Evolutionary conservation across 2,888 invertebrate species (phyloP).

Genomic region (Amphipoea lucens): DNA sequence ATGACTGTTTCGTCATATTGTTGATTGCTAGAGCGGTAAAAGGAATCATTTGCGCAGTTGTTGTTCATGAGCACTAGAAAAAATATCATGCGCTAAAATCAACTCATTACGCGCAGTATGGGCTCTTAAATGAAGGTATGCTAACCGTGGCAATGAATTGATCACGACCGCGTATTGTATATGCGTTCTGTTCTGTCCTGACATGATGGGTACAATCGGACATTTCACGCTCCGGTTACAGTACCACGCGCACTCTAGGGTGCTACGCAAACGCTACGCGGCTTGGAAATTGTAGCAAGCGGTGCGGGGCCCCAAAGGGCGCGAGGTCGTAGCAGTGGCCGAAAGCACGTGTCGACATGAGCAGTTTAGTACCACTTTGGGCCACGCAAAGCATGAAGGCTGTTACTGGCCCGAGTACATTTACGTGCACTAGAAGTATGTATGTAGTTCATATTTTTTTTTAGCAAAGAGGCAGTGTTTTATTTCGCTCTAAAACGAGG

Average conservation of each 20-base stretch:
- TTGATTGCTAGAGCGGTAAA: background rate
- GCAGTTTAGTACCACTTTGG: slow-evolving; percentile 30
- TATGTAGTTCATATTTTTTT: background rate
- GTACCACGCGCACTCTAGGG: slow-evolving; percentile 7
- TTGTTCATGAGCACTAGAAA: background rate
- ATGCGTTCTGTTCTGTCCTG: background rate
- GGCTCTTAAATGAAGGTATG: background rate
- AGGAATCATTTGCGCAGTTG: background rate
- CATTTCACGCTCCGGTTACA: slow-evolving; percentile 44
- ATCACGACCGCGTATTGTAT: slow-evolving; percentile 32
- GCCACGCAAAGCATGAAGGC: slow-evolving; percentile 31
- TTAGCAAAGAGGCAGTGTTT: background rate
- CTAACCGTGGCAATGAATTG: slow-evolving; percentile 1
- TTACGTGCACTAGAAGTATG: slow-evolving; percentile 6
- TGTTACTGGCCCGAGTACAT: slow-evolving; percentile 5
- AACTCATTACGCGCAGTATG: background rate
- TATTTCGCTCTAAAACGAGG: background rate
- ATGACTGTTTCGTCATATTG: background rate
- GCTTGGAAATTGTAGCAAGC: slow-evolving; percentile 37
- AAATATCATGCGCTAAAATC: slow-evolving; percentile 1
- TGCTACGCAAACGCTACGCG: slow-evolving; percentile 55
- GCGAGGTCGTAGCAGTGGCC: slow-evolving; percentile 37
- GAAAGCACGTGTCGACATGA: slow-evolving; percentile 50
- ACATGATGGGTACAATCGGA: slow-evolving; percentile 4
- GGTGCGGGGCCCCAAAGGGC: slow-evolving; percentile 51